Base-by-base conservation (phyloP, 2,888 invertebrate genomes). In the Andrena camellia region DNA sequence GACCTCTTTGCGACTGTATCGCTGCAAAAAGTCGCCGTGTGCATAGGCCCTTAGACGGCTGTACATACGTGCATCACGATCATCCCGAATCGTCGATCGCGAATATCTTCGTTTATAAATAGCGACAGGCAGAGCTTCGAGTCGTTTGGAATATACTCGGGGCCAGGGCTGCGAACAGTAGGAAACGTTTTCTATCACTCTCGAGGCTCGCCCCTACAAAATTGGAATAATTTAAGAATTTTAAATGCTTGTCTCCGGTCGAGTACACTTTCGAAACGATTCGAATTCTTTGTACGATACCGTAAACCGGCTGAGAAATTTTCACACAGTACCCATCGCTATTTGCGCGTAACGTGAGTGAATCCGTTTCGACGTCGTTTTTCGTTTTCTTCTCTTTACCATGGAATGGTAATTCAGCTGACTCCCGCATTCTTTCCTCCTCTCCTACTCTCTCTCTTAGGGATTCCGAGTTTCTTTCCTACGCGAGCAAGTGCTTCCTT, bases 401-500 rank as follows among this genome's bases (percentile, higher is more conserved):
- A 29, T 52, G 6, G 26, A 60, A 29, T 42, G 35, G 52, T 74
- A 42, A 57, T 42, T 54, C 5, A 60, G 26, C 42, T 23, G 20
- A 54, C 33, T 31, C 23, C 17, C 23, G 23, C 13, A 23, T 66
- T 59, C 26, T 31, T 60, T 42, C 70, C 67, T 67, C 17, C 68
- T 63, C 67, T 71, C 50, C 73, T 72, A 63, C 54, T 81, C 63
- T 70, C 54, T 81, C 63, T 70, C 57, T 63, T 81, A 42, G 73
- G 60, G 29, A 67, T 50, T 48, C 42, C 26, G 42, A 7, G 72
- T 81, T 81, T 20, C 31, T 81, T 81, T 64, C 57, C 50, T 35
- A 54, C 54, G 52, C 42, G 52, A 52, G 50, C 63, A 67, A 81
- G 81, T 81, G 81, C 81, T 81, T 81, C 81, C 81, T 81, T 72